Percentiles rank a stretch among this genome's conserved stretches.
Conservation (phyloP, 92 coral and sea anemone species). For the Nematostella vectensis region DNA sequence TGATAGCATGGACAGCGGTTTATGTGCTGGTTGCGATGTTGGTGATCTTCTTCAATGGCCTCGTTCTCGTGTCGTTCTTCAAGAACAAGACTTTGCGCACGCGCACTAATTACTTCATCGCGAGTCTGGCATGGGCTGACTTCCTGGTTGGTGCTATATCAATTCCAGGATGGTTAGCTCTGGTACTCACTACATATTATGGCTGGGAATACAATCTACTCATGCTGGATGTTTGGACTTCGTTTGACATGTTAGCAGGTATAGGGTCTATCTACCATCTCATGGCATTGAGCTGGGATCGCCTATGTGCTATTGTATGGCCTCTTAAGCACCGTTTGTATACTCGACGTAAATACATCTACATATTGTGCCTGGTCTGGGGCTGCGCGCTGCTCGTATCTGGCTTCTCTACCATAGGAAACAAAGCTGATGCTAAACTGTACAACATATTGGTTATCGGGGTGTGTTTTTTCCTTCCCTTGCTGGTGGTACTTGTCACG, state of each 20-base stretch:
- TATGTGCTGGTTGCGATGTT: slow-evolving; percentile 11
- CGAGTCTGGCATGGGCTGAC: slow-evolving; percentile 58
- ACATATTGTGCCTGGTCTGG: slow-evolving; percentile 50
- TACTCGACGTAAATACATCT: slow-evolving; percentile 37
- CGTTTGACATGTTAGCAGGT: slow-evolving; percentile 68
- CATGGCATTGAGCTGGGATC: slow-evolving; percentile 71
- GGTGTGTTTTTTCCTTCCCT: slow-evolving; percentile 57
- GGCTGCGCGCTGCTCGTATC: slow-evolving; percentile 40
- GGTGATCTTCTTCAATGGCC: slow-evolving; percentile 44
- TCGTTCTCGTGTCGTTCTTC: slow-evolving; percentile 53
- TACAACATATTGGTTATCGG: slow-evolving; percentile 57
- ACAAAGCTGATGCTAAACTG: slow-evolving; percentile 20
- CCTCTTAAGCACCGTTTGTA: slow-evolving; percentile 63
- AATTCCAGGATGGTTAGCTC: slow-evolving; percentile 55
- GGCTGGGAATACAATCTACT: slow-evolving; percentile 9
- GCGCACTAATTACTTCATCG: slow-evolving; percentile 64
- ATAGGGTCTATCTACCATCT: slow-evolving; percentile 68
- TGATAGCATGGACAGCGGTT: slow-evolving; percentile 18
- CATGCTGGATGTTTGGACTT: slow-evolving; percentile 31
- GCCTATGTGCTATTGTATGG: slow-evolving; percentile 72
- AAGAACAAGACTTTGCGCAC: slow-evolving; percentile 63
- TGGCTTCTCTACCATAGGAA: slow-evolving; percentile 47
- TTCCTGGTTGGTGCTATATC: slow-evolving; percentile 59
- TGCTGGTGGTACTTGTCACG: slow-evolving; percentile 38
- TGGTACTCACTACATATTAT: slow-evolving; percentile 27